Conservation (phyloP, 2,797 vertebrate genomes). For the Carduelis carduelis region DNA sequence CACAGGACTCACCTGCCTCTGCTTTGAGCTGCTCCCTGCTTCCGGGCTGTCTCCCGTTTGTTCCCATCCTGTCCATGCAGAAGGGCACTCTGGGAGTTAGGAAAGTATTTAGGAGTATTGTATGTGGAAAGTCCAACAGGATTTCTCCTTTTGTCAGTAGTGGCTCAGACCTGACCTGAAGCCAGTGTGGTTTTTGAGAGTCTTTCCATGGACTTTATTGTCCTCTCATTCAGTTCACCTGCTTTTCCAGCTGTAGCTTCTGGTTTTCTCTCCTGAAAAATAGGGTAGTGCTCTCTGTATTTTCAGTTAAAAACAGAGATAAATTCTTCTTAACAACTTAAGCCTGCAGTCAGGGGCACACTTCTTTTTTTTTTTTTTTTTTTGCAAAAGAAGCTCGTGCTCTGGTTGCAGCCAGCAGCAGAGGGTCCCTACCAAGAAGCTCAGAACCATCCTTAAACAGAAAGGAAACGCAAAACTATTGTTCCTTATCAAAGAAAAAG, state of each 20-base stretch:
- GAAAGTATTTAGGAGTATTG: background rate
- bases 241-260: background rate
- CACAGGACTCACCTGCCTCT: background rate
- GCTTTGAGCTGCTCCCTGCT: background rate
- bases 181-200: background rate
- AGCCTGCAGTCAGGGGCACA: background rate
- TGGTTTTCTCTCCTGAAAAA: background rate
- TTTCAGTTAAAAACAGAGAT: background rate
- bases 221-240: background rate
- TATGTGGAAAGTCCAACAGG: background rate
- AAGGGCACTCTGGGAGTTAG: background rate
- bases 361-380: background rate
- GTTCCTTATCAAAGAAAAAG: background rate
- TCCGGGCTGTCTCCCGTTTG: background rate
- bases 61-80: background rate
- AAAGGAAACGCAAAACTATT: background rate
- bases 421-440: background rate
- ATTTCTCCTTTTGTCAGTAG: background rate
- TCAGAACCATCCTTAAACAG: background rate
- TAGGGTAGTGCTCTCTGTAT: background rate
- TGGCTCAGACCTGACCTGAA: background rate
- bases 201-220: background rate
- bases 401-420: background rate
- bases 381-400: background rate
- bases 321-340: background rate